phyloP scores from a whole-genome alignment of 2,888 invertebrate species.

The Acleris laterana region DNA sequence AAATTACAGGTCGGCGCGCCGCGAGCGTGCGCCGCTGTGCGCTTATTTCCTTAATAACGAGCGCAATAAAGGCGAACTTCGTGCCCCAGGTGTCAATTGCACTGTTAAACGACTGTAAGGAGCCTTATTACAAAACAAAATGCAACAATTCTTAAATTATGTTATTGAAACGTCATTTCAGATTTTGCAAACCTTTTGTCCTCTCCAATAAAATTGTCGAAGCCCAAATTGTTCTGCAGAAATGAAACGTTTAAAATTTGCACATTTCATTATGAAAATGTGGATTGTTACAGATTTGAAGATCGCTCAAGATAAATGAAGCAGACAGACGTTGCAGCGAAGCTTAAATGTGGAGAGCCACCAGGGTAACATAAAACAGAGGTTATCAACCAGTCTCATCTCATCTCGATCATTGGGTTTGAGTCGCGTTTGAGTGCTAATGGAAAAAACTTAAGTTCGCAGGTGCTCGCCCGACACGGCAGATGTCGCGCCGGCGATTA shows the following conservation, averaged over 20 bases:
- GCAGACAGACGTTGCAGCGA: conserved; percentile 29
- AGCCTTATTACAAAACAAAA: conserved; percentile 50
- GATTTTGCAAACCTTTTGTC: background rate
- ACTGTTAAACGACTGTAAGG: conserved; percentile 56
- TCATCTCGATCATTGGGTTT: conserved; percentile 25
- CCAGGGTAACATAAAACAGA: conserved; percentile 45
- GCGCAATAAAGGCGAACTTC: conserved; percentile 44
- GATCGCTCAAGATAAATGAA: conserved; percentile 36
- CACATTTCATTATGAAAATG: conserved; percentile 34
- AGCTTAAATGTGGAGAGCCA: conserved; percentile 34
- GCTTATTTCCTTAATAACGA: conserved; percentile 41
- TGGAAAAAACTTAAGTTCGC: conserved; percentile 57
- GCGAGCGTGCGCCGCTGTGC: conserved; percentile 45
- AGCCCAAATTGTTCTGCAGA: conserved; percentile 12
- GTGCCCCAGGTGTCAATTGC: conserved; percentile 66
- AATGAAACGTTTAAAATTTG: conserved; percentile 23
- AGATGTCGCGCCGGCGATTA: conserved; percentile 57
- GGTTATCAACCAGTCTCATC: conserved; percentile 49
- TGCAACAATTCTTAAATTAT: conserved; percentile 50
- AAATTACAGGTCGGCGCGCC: conserved; percentile 58
- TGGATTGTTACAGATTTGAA: conserved; percentile 29
- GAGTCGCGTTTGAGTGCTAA: conserved; percentile 43
- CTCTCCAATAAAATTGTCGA: background rate
- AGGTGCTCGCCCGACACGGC: conserved; percentile 63
- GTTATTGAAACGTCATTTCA: conserved; percentile 50